These are phyloP conservation scores for Dioctria linearis DNA, from an alignment of 2,888 invertebrate genomes.

Conservation along the genomic window DNA sequence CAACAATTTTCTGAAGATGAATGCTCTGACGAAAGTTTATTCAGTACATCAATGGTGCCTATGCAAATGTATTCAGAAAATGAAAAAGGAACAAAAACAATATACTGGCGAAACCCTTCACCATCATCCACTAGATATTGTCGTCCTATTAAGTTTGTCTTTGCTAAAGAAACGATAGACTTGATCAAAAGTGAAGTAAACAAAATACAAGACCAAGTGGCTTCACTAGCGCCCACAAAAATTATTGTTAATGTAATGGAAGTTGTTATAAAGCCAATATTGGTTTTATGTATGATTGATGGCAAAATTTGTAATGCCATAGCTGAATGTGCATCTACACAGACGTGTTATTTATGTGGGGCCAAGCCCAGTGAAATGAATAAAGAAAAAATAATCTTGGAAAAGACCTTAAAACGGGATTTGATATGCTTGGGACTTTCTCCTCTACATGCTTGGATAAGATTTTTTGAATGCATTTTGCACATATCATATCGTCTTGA, in stretches of 20 bases:
- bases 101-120: conserved; percentile 5
- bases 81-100: neutral
- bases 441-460: no score
- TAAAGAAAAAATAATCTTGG: no score
- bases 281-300: no score
- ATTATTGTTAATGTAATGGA: neutral
- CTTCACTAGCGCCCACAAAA: neutral
- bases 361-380: no score
- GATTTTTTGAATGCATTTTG: no score
- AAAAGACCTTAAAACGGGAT: no score
- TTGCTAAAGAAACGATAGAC: neutral
- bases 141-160: conserved; percentile 22
- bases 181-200: neutral
- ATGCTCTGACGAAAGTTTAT: conserved; percentile 11
- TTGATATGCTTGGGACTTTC: no score
- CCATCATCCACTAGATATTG: conserved; percentile 12
- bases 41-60: conserved; percentile 12
- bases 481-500: conserved; percentile 15
- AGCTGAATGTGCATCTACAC: no score
- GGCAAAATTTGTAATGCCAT: no score
- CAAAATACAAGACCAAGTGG: neutral
- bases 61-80: neutral
- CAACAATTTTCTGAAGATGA: conserved; percentile 20
- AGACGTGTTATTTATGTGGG: no score
- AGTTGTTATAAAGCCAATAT: no score